Evolutionary conservation across 2,113 vertebrate genomes (phyloP).

Genomic region (Hippoglossus stenolepis): DNA sequence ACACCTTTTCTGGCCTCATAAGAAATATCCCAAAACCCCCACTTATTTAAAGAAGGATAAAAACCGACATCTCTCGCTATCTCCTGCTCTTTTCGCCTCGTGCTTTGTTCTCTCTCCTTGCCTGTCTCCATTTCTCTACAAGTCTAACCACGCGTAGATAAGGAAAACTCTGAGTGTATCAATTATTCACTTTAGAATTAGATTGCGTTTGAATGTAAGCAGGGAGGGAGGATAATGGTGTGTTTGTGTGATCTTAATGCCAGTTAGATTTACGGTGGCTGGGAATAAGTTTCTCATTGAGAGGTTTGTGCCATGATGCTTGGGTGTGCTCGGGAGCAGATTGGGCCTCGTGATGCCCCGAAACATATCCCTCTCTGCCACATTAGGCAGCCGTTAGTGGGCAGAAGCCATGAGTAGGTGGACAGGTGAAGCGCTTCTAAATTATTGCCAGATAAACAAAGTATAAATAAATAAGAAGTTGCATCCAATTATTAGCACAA

Average conservation of each 20-base stretch:
- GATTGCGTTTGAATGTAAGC: constrained; percentile 9
- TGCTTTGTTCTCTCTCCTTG: constrained; percentile 2
- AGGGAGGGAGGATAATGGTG: neutral
- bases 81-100: constrained; percentile 13
- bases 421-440: constrained; percentile 49
- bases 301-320: constrained; percentile 30
- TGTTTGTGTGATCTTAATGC: constrained; percentile 26
- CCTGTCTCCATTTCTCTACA: neutral
- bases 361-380: constrained; percentile 58
- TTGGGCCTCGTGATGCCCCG: constrained; percentile 33
- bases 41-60: constrained; percentile 16
- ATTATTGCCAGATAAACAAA: constrained; percentile 41
- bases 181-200: constrained; percentile 39
- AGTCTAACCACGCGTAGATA: constrained; percentile 19
- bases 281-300: constrained; percentile 28
- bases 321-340: constrained; percentile 30
- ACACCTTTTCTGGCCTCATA: constrained; percentile 9
- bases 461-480: constrained; percentile 39
- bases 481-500: constrained; percentile 39
- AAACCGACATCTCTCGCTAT: neutral
- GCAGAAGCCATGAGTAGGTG: constrained; percentile 40
- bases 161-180: constrained; percentile 17
- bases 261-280: constrained; percentile 28
- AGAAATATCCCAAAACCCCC: constrained; percentile 17
- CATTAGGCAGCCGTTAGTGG: constrained; percentile 54